Base-by-base conservation (phyloP, 2,797 vertebrate genomes). In the Phoebastria nigripes region DNA sequence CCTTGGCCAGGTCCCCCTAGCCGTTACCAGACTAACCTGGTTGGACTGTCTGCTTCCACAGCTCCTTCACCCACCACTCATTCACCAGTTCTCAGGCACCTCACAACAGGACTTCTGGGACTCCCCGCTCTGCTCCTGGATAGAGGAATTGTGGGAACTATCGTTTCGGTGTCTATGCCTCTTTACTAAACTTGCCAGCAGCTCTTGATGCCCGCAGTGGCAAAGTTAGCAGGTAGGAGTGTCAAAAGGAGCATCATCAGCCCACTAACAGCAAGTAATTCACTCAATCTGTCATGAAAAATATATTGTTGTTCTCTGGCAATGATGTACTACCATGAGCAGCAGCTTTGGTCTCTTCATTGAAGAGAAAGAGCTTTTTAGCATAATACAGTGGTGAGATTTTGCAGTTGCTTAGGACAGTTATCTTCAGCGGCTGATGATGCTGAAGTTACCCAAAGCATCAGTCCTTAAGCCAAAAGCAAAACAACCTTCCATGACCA, bases 111-210 rank as follows among this genome's bases (percentile, higher is more conserved):
- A 62, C 47, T 58, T 42, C 26, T 56, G 44, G 4, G 49, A 56
- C 31, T 55, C 18, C 9, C 8, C 0, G 1, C 47, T 42, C 61
- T 67, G 35, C 28, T 70, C 25, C 52, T 55, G 65, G 61, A 46
- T 84, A 25, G 49, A 56, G 52, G 15, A 82, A 22, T 24, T 26
- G 37, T 51, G 13, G 37, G 20, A 76, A 54, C 10, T 46, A 6
- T 44, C 7, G 1, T 49, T 94, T 61, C 0, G 0, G 21, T 18
- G 51, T 21, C 33, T 39, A 0, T 41, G 16, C 20, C 54, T 58
- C 35, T 83, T 77, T 49, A 17, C 59, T 72, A 28, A 87, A 54
- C 24, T 55, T 84, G 39, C 25, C 21, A 44, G 63, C 58, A 66
- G 29, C 22, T 44, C 51, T 55, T 42, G 46, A 11, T 88, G 44